Evolutionary conservation across 2,888 invertebrate genomes (phyloP).

Genomic region (Sinopyrophorus schimmeli): DNA sequence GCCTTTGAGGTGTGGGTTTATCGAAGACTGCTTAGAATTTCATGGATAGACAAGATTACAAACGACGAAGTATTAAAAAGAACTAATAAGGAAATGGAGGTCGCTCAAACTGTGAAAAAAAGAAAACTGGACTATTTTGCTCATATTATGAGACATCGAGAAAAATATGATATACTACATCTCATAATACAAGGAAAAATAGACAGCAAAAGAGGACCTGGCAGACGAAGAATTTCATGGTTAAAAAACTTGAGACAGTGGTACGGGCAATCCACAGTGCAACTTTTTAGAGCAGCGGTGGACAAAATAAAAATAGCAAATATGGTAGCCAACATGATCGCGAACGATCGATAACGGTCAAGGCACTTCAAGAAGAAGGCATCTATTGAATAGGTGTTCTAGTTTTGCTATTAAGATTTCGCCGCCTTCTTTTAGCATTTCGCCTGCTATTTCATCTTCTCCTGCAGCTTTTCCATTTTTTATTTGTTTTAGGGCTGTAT

Average conservation of each 20-base stretch:
- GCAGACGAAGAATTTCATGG: constrained; percentile 13
- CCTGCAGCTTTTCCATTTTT: neutral
- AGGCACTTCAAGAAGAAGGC: constrained; percentile 12
- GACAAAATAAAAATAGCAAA: constrained; percentile 6
- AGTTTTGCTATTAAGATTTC: constrained; percentile 1
- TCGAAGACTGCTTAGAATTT: constrained; percentile 1
- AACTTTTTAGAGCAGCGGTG: constrained; percentile 4
- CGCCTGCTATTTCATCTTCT: neutral
- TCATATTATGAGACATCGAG: constrained; percentile 12
- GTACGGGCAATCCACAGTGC: constrained; percentile 5
- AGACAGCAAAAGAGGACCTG: constrained; percentile 5
- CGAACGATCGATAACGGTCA: constrained; percentile 11
- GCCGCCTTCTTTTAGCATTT: constrained; percentile 2
- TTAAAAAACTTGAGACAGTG: constrained; percentile 11
- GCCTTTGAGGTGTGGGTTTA: constrained; percentile 2
- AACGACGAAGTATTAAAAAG: constrained; percentile 6
- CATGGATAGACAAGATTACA: constrained; percentile 6
- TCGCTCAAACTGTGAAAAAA: constrained; percentile 2
- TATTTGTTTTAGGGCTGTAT: neutral
- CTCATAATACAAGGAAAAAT: constrained; percentile 7
- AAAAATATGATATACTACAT: constrained; percentile 10
- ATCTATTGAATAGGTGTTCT: constrained; percentile 1
- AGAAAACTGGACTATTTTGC: constrained; percentile 4
- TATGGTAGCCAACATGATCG: constrained; percentile 8
- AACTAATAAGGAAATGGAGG: constrained; percentile 3